phyloP scores from a whole-genome alignment of 2,888 invertebrate species.

The Monochamus alternatus region DNA sequence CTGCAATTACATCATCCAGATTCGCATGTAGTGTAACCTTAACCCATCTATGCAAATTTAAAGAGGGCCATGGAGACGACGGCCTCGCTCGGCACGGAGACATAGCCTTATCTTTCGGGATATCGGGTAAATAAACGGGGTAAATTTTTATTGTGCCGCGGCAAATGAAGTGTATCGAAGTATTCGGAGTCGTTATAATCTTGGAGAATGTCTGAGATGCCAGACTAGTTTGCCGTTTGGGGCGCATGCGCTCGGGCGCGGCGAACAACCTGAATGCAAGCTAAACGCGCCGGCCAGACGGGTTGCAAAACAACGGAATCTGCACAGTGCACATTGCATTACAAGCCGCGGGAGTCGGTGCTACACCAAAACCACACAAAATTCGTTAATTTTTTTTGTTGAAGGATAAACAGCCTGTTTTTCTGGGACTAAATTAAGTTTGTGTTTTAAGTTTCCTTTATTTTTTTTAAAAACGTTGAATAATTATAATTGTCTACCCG shows the following conservation, averaged over 20 bases:
- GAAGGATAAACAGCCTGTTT: conserved; percentile 30
- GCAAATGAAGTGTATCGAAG: conserved; percentile 32
- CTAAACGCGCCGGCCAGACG: conserved; percentile 65
- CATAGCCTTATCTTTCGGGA: no score
- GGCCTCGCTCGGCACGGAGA: no score
- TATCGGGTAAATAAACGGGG: not conserved
- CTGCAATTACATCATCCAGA: no score
- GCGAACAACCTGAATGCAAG: conserved; percentile 67
- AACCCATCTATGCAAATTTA: no score
- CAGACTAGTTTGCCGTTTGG: conserved; percentile 63
- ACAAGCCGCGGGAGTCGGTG: conserved; percentile 63
- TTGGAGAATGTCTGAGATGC: conserved; percentile 60
- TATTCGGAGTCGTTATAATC: conserved; percentile 54
- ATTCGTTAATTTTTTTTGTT: conserved; percentile 59
- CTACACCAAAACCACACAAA: conserved; percentile 58
- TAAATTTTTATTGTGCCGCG: conserved; percentile 9
- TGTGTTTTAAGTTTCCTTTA: conserved; percentile 55
- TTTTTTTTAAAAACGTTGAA: conserved; percentile 46
- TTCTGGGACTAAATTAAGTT: conserved; percentile 51
- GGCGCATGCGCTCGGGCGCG: conserved; percentile 62
- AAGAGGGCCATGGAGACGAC: no score
- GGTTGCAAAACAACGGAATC: conserved; percentile 70
- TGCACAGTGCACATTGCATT: conserved; percentile 70
- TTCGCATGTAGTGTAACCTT: no score
- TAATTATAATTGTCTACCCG: conserved; percentile 33